These are phyloP conservation scores for Pantherophis alleghaniensis DNA, from an alignment of 2,797 vertebrate genomes.

Conservation along the genomic window DNA sequence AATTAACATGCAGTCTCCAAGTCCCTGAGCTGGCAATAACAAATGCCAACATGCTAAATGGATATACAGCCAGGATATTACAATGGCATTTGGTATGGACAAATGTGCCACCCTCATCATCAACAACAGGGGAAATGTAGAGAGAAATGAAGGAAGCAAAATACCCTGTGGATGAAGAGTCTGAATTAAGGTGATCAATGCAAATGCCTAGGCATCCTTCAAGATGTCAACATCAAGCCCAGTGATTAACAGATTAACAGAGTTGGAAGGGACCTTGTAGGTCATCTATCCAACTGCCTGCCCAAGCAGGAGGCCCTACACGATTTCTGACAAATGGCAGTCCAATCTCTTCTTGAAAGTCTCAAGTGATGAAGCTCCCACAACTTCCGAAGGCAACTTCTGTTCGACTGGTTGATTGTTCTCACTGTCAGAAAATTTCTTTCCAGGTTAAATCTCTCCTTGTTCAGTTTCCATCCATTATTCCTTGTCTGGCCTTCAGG, in stretches of 20 bases:
- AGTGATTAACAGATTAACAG: neutral
- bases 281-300: too few species aligned
- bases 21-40: neutral
- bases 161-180: neutral
- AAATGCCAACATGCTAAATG: neutral
- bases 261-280: too few species aligned
- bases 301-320: too few species aligned
- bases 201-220: neutral
- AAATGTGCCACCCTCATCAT: neutral
- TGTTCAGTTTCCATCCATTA: too few species aligned
- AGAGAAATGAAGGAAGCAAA: neutral
- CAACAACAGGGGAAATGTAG: neutral
- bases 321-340: too few species aligned
- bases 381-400: too few species aligned
- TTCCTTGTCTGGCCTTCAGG: too few species aligned
- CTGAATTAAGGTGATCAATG: neutral
- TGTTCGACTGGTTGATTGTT: fast-evolving
- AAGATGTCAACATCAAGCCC: neutral
- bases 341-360: too few species aligned
- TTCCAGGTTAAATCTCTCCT: too few species aligned
- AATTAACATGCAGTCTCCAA: neutral
- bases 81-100: neutral
- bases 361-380: too few species aligned
- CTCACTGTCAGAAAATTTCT: too few species aligned
- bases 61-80: neutral